Evolutionary conservation across 2,888 invertebrate species (phyloP).

Genomic region (Drosophila neoperkinsi): DNA sequence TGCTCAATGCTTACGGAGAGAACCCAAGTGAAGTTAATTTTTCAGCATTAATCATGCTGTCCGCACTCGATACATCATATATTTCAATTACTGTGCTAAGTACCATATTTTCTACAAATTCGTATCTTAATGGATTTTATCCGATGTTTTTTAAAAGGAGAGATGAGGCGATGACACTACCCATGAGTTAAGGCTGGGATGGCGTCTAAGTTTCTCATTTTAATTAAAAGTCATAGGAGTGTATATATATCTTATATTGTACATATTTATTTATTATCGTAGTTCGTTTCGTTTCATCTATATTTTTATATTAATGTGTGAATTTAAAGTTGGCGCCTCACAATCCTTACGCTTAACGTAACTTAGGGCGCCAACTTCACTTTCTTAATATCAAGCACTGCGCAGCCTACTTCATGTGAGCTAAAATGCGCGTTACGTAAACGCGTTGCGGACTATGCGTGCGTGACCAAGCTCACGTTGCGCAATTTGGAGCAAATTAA

Average conservation of each 20-base stretch:
- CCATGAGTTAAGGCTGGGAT: too few species aligned
- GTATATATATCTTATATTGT: neutral
- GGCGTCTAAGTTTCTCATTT: too few species aligned
- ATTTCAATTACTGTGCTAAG: neutral
- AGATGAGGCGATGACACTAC: neutral
- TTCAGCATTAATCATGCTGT: constrained; percentile 19
- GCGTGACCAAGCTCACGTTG: constrained; percentile 3
- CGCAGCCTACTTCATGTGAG: constrained; percentile 22
- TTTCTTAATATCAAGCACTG: neutral
- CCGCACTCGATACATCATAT: constrained; percentile 1
- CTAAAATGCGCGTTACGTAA: neutral
- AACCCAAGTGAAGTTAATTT: constrained; percentile 25
- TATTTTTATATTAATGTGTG: neutral
- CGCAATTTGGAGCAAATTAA: constrained; percentile 1
- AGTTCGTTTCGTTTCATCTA: neutral
- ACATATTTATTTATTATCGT: neutral
- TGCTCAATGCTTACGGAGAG: constrained; percentile 12
- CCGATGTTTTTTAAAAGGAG: neutral
- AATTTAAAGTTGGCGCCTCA: constrained; percentile 30
- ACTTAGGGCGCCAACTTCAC: neutral
- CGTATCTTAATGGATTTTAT: neutral
- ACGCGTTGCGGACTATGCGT: neutral
- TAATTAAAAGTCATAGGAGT: neutral
- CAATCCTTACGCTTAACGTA: neutral
- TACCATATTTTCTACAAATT: neutral